phyloP scores from a whole-genome alignment of 2,797 vertebrate species.

The Petrocephalus schoutedeni region DNA sequence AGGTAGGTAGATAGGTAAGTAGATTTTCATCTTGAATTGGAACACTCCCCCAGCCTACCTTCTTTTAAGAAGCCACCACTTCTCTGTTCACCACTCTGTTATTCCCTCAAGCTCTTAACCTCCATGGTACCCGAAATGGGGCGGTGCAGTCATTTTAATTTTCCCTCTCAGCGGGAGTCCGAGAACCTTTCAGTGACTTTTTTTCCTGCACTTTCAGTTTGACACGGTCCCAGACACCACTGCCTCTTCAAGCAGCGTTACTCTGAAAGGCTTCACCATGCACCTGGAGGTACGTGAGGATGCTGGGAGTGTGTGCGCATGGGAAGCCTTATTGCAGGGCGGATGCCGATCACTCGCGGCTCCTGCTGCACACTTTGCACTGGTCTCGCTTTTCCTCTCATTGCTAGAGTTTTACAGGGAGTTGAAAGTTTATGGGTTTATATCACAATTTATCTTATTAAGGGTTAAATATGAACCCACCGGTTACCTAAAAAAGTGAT shows the following conservation, averaged over 20 bases:
- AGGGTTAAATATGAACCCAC: neutral
- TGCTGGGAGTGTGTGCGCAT: conserved; percentile 23
- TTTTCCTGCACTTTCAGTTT: conserved; percentile 63
- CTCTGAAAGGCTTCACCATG: conserved; percentile 85
- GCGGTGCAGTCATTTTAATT: neutral
- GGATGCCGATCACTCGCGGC: neutral
- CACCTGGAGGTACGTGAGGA: conserved; percentile 75
- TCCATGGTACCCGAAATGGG: neutral
- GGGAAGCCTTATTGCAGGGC: neutral
- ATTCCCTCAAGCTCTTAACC: neutral
- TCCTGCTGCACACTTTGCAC: neutral
- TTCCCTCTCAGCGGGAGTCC: neutral
- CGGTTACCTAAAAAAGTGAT: neutral
- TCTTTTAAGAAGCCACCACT: neutral
- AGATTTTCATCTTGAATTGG: neutral
- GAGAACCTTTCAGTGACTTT: neutral
- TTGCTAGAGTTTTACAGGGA: neutral
- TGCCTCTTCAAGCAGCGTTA: conserved; percentile 78
- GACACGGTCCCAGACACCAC: conserved; percentile 80
- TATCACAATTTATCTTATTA: conserved; percentile 1
- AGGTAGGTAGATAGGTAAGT: neutral
- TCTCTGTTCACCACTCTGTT: neutral
- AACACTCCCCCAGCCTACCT: neutral
- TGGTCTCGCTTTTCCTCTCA: neutral
- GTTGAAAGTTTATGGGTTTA: neutral